Base-by-base conservation (phyloP, 2,113 vertebrate species). In the Macaca fascicularis region DNA sequence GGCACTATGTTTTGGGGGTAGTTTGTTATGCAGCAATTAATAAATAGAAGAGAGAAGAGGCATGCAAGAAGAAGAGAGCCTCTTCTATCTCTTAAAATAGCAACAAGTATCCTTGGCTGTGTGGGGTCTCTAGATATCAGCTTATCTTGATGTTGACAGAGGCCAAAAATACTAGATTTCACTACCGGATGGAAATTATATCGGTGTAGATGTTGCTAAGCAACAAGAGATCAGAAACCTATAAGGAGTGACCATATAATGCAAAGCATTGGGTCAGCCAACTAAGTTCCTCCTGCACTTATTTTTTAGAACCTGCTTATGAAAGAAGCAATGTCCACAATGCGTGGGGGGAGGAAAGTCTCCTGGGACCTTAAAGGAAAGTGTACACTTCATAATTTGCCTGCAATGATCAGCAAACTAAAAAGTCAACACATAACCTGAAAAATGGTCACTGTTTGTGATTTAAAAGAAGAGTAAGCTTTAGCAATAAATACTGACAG, bases 161-260 rank as follows among this genome's bases (percentile, higher is more conserved):
- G 27, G 64, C 40, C 43, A 55, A 70, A 93, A 96, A 88, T 83
- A 94, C 59, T 95, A 87, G 35, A 89, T 97, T 96, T 97, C 59
- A 76, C 57, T 72, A 85, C 76, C 69, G 70, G 70, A 90, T 93
- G 89, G 95, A 95, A 93, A 96, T 97, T 95, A 82, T 96, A 94
- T 84, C 70, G 43, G 45, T 92, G 64, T 81, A 86, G 81, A 78
- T 78, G 76, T 97, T 97, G 90, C 95, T 94, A 97, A 92, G 94
- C 76, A 96, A 96, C 94, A 94, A 78, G 67, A 81, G 95, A 95
- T 93, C 59, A 91, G 89, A 87, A 93, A 69, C 76, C 50, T 20
- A 1, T 43, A 57, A 84, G 45, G 45, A 78, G 32, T 94, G 81
- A 23, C 72, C 93, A 82, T 0, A 72, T 64, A 81, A 59, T 90